A percentile compares a stretch with the other conserved stretches of the same genome.
Evolutionary conservation across 2,113 vertebrate genomes (phyloP).

Genomic region (Terrapene triunguis): DNA sequence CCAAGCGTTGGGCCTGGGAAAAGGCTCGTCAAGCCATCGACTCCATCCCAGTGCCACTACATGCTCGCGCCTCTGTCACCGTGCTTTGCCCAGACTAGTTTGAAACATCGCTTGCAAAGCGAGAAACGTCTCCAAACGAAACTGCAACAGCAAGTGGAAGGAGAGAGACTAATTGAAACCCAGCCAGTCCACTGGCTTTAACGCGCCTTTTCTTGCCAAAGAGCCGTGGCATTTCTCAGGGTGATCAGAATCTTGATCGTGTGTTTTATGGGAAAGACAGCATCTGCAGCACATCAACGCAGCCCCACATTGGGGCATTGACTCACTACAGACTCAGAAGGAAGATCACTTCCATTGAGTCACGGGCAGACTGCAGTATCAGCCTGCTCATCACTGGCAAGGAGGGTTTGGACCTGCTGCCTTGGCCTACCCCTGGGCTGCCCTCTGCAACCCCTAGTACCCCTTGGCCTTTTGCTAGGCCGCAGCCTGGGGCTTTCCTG

Average conservation of each 20-base stretch:
- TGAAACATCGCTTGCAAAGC: conserved; percentile 63
- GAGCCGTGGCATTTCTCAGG: background rate
- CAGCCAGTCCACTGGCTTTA: background rate
- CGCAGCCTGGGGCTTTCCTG: no score
- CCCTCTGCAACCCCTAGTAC: no score
- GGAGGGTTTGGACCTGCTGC: no score
- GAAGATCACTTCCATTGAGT: background rate
- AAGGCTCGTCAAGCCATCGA: conserved; percentile 66
- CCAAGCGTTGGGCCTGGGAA: conserved; percentile 65
- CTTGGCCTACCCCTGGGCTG: no score
- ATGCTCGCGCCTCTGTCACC: conserved; percentile 59
- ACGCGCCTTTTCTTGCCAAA: background rate
- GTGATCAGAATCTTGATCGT: background rate
- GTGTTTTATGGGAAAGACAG: background rate
- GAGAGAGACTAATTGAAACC: conserved; percentile 14
- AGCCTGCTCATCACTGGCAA: no score
- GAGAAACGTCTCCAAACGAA: conserved; percentile 60
- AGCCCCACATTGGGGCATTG: rapidly evolving
- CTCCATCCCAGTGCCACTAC: conserved; percentile 56
- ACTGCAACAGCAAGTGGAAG: conserved; percentile 48
- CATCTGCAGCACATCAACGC: background rate
- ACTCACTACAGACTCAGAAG: background rate
- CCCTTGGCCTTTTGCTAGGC: no score
- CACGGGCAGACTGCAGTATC: rapidly evolving
- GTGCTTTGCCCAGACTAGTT: conserved; percentile 68